Conservation (phyloP, 1,140 invertebrate species). For the Pentalonia nigronervosa region DNA sequence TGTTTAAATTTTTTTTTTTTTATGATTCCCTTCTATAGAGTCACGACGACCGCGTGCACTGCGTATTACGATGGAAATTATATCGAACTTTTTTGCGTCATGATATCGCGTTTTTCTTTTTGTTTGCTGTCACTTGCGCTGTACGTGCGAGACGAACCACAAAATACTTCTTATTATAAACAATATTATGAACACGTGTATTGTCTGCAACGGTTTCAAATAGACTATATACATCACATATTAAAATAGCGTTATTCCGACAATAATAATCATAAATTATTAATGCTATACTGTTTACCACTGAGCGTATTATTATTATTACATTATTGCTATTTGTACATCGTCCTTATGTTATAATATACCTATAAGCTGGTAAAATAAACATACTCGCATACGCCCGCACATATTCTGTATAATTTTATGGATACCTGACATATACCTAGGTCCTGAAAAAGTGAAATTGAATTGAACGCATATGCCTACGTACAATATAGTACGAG, state of each 20-base stretch:
- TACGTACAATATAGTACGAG: too few relatives aligned
- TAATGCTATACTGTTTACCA: too few relatives aligned
- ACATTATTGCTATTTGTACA: neutral
- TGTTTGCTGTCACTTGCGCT: neutral
- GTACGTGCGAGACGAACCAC: constrained; percentile 50
- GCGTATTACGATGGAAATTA: constrained; percentile 36
- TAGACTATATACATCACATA: neutral
- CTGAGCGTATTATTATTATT: neutral
- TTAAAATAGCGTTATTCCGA: neutral
- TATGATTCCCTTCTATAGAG: neutral
- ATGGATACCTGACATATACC: neutral
- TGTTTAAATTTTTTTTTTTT: neutral
- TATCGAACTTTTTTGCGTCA: constrained; percentile 14
- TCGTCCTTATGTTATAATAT: neutral
- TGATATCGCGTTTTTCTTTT: neutral
- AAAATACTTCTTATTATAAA: constrained; percentile 1
- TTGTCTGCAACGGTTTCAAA: neutral
- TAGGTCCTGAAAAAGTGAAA: neutral
- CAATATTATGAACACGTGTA: neutral
- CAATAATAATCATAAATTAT: neutral
- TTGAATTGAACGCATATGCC: neutral
- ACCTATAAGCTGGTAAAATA: neutral
- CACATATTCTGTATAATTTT: neutral
- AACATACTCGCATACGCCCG: neutral
- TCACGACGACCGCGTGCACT: neutral